phyloP scores from a whole-genome alignment of 1,140 invertebrate species.

The Trachymyrmex septentrionalis region DNA sequence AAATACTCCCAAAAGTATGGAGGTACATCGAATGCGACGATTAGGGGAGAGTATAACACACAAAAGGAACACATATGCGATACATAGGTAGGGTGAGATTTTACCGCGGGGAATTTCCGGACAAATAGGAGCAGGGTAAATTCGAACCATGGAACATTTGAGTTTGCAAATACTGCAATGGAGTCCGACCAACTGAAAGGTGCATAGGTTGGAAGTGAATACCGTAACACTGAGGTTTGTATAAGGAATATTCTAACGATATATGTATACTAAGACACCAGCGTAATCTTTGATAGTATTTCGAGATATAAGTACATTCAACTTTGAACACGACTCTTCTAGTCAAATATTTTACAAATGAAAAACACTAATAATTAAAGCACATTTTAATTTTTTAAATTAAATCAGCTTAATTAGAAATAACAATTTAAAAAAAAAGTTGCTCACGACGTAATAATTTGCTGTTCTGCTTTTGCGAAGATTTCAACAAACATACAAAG shows the following conservation, averaged over 20 bases:
- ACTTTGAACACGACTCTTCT: neutral
- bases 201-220: neutral
- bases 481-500: neutral
- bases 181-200: conserved; percentile 41
- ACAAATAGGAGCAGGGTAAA: conserved; percentile 58
- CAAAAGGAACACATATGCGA: neutral
- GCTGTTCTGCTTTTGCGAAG: neutral
- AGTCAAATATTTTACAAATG: neutral
- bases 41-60: neutral
- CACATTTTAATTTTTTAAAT: conserved; percentile 7
- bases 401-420: neutral
- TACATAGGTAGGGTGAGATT: conserved; percentile 40
- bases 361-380: neutral
- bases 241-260: conserved; percentile 1
- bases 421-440: neutral
- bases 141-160: conserved; percentile 30
- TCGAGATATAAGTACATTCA: neutral
- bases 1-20: neutral
- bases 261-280: neutral
- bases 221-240: conserved; percentile 13
- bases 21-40: conserved; percentile 4
- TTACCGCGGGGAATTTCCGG: conserved; percentile 63
- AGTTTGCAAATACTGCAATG: conserved; percentile 49
- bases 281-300: neutral
- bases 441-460: neutral